Base-by-base conservation (phyloP, 2,113 vertebrate genomes). In the Megaceryle maxima region DNA sequence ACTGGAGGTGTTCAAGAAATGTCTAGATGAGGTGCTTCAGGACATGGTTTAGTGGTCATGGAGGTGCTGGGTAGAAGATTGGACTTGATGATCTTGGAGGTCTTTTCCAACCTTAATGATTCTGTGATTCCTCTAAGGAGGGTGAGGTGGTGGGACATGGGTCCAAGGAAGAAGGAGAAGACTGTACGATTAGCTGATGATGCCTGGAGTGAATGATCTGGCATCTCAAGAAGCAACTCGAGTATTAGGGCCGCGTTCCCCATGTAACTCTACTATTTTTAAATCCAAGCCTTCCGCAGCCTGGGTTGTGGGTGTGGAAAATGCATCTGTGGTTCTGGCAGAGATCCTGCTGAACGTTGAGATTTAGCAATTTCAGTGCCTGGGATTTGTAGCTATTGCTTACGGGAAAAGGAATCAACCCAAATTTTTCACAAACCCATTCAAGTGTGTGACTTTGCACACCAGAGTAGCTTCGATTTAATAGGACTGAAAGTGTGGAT, bases 251-350 rank as follows among this genome's bases (percentile, higher is more conserved):
- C 21, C 0, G 0, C 29, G 16, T 18, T 84, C 17, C 20, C 19
- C 4, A 9, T 2, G 1, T 20, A 41, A 39, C 39, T 83, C 31
- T 48, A 3, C 41, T 44, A 1, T 7, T 59, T 63, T 19, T 51
- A 44, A 77, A 64, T 7, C 33, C 37, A 17, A 90, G 28, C 13
- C 16, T 43, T 80, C 41, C 48, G 22, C 12, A 21, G 10, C 31
- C 28, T 11, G 10, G 60, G 6, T 67, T 29, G 16, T 41, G 50
- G 3, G 5, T 35, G 8, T 43, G 29, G 75, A 48, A 63, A 92
- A 80, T 1, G 0, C 2, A 1, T 6, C 2, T 2, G 15, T 1
- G 2, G 6, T 21, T 90, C 35, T 56, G 29, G 13, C 31, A 63
- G 57, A 88, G 21, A 44, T 39, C n/a, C 15, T 70, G 44, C 50